A percentile compares a stretch with the other conserved stretches of the same genome.
These are phyloP conservation scores for Scaptomyza pallida DNA, from an alignment of 1,140 invertebrate genomes.

Conservation along the genomic window DNA sequence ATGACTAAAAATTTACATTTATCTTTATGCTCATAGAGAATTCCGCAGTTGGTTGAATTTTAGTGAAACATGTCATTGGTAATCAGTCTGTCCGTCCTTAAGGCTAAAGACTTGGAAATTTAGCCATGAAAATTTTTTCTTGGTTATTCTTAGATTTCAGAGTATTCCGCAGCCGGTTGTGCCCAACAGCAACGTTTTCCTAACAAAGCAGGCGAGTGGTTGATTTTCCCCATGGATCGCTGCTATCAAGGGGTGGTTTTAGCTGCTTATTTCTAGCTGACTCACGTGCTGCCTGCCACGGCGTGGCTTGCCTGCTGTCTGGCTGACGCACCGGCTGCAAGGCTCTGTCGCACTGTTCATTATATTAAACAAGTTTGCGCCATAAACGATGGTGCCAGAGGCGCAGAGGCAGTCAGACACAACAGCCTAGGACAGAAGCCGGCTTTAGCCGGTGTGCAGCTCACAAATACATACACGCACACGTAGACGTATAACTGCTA, in stretches of 20 bases:
- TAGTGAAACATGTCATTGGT: too few relatives aligned
- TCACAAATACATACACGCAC: slow-evolving; percentile 16
- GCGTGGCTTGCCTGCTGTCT: slow-evolving; percentile 1
- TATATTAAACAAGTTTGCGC: slow-evolving; percentile 80
- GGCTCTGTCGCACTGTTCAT: slow-evolving; percentile 66
- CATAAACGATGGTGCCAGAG: slow-evolving; percentile 73
- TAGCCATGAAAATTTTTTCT: too few relatives aligned
- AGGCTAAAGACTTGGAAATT: too few relatives aligned
- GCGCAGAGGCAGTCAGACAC: slow-evolving; percentile 40
- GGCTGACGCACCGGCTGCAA: slow-evolving; percentile 16
- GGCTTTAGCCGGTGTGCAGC: slow-evolving; percentile 42
- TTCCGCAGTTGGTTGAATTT: neutral
- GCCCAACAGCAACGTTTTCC: too few relatives aligned
- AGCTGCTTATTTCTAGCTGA: slow-evolving; percentile 36
- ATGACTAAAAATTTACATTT: neutral
- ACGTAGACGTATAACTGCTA: slow-evolving; percentile 19
- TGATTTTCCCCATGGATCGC: slow-evolving; percentile 65
- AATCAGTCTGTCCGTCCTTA: too few relatives aligned
- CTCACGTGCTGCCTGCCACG: slow-evolving; percentile 61
- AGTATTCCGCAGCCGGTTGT: too few relatives aligned
- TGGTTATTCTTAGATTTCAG: too few relatives aligned
- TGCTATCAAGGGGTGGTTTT: slow-evolving; percentile 59
- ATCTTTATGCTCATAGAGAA: too few relatives aligned
- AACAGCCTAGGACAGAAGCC: slow-evolving; percentile 12
- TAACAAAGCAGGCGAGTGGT: slow-evolving; percentile 48